Base-by-base conservation (phyloP, 2,888 invertebrate genomes). In the Cephus rjabovi region DNA sequence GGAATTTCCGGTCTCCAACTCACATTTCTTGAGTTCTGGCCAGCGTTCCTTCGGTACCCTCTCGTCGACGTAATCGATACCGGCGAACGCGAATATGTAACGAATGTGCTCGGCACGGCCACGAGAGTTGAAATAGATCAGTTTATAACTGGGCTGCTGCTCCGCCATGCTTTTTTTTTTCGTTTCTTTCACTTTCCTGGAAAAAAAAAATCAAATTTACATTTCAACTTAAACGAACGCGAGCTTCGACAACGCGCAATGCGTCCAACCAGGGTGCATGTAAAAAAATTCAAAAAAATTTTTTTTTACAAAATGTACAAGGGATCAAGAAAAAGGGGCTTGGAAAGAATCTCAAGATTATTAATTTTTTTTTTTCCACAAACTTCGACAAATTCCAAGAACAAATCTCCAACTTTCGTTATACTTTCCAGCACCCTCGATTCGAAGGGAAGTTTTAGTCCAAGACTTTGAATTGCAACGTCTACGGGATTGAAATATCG, bases 101-200 rank as follows among this genome's bases (percentile, higher is more conserved):
- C 94, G 92, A 80, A 93, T 93, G 84, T 93, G 92, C 87, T 94
- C 94, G 37, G 93, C 94, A 70, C 93, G 90, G 11, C 94, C 94
- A 75, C 93, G 92, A 12, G 93, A 92, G 86, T 94, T 93, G 90
- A 94, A 94, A 89, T 94, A 94, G 81, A 93, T 93, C 85, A 94
- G 88, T 87, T 93, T 93, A 89, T 94, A 94, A 68, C 82, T 87
- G 56, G 90, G 86, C 77, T 87, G 86, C 79, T 86, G 84, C 78
- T 86, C 88, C 81, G 86, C 81, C 89, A 89, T 89, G 80, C 76
- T 80, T 30, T 33, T 15, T 15, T 56, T 74, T 34, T 1, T 34
- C 9, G 34, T 34, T 34, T 34, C 34, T 11, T 74, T n/a, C 9
- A 15, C 9, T 9, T 56, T 56, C 6, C 56, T 56, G 6, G 23